These are phyloP conservation scores for Oxyscelio sp. DNA, from an alignment of 2,888 invertebrate genomes.

Conservation along the genomic window DNA sequence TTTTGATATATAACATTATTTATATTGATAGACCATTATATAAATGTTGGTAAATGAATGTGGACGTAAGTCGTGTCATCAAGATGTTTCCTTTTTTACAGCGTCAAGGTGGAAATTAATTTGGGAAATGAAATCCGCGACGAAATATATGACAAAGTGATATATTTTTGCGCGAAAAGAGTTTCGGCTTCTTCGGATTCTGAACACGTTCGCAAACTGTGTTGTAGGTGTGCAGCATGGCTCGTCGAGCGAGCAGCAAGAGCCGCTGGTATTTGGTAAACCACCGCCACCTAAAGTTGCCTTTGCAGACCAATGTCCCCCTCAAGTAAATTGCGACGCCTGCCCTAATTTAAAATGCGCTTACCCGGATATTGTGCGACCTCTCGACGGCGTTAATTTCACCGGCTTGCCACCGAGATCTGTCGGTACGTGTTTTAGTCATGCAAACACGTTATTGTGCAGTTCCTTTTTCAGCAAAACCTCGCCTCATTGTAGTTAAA, in stretches of 20 bases:
- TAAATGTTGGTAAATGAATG: too few relatives aligned
- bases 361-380: constrained; percentile 83
- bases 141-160: constrained; percentile 12
- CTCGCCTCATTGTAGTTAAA: constrained; percentile 11
- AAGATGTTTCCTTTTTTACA: too few relatives aligned
- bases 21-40: too few relatives aligned
- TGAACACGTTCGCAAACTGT: constrained; percentile 59
- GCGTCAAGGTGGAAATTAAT: constrained; percentile 18
- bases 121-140: constrained; percentile 13
- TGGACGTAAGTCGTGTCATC: too few relatives aligned
- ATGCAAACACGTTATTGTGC: constrained; percentile 50
- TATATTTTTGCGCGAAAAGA: constrained; percentile 21
- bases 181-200: constrained; percentile 37
- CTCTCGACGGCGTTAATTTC: constrained; percentile 81
- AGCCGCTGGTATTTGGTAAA: constrained; percentile 90
- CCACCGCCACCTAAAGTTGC: constrained; percentile 90
- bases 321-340: constrained; percentile 90
- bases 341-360: constrained; percentile 90
- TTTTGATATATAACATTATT: too few relatives aligned
- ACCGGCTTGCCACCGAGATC: constrained; percentile 82
- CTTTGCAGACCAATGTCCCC: constrained; percentile 91
- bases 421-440: constrained; percentile 80
- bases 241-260: constrained; percentile 74
- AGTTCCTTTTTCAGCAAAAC: constrained; percentile 23
- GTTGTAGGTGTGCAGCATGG: constrained; percentile 58